Conservation (phyloP, 2,888 invertebrate species). For the Machimus atricapillus region DNA sequence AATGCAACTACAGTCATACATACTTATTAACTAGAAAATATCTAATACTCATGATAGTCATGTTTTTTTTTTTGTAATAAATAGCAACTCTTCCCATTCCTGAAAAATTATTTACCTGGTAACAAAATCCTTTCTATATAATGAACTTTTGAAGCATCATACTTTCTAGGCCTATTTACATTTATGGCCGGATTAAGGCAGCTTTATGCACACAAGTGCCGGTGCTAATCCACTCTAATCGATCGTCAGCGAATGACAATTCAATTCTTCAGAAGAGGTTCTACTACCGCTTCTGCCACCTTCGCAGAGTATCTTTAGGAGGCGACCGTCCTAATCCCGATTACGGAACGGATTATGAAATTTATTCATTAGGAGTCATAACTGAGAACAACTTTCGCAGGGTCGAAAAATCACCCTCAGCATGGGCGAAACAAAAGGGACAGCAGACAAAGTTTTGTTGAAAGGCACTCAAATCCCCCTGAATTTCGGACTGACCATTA, state of each 20-base stretch:
- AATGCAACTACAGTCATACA: too few relatives aligned
- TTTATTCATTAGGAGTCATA: conserved; percentile 28
- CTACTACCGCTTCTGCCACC: background rate
- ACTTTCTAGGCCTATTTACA: background rate
- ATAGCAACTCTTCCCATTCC: background rate
- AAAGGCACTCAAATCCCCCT: conserved; percentile 18
- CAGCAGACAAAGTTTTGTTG: background rate
- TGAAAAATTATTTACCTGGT: background rate
- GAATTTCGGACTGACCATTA: conserved; percentile 18
- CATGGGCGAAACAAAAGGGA: conserved; percentile 16
- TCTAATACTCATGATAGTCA: too few relatives aligned
- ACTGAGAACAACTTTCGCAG: conserved; percentile 8
- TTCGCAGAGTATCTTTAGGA: background rate
- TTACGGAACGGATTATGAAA: conserved; percentile 15
- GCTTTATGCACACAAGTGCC: background rate
- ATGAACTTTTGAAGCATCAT: background rate
- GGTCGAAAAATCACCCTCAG: conserved; percentile 19
- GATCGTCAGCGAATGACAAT: background rate
- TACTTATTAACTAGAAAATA: too few relatives aligned
- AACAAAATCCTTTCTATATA: background rate
- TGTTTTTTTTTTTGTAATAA: too few relatives aligned
- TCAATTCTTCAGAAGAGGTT: background rate
- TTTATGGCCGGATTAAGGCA: background rate
- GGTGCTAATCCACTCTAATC: background rate
- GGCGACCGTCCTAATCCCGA: background rate